Evolutionary conservation across 2,888 invertebrate species (phyloP), one percentile per base, ranked within the genome.

Genomic region (Clusia tigrina): DNA sequence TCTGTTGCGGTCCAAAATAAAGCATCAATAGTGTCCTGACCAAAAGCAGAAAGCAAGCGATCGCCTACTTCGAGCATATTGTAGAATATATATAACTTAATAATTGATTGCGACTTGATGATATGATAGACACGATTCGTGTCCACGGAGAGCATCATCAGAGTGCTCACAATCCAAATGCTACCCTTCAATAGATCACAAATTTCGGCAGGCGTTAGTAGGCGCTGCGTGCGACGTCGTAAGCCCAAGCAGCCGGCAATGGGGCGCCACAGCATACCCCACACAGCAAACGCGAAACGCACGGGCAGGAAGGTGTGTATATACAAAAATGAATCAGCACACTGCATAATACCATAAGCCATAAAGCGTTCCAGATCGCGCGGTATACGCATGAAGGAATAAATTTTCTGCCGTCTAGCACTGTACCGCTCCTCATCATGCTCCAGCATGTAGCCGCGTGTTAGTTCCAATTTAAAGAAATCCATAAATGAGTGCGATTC

Each of bases 11-110:
- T 98, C 97, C 98, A 98, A 80, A 98, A 95, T 52, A 99, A 85
- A 2, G 98, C 95, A 87, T 99, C 99, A 67, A 99, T 92, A 9
- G 96, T 95, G 80, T 99, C 99, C 85, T 99, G 97, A 0, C 98
- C 98, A 85, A 97, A 96, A 32, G 96, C 95, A 62, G 97, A 97
- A 79, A 98, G 92, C 69, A 99, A 85, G 68, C 96, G 88, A 85
- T 99, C 99, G 15, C 96, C 96, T 57, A 97, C 96, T 86, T 99
- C 99, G 64, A 99, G 85, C 97, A 99, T 99, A 83, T 99, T 99
- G 84, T 96, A 99, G 86, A 99, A 98, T 81, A 99, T 97, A 81
- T 99, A 99, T 70, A 99, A 86, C 81, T 99, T 99, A 84, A 99
- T 98, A 67, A 98, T 96, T 70, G 98, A 97, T 81, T 99, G 99